Evolutionary conservation across 2,888 invertebrate genomes (phyloP), one percentile per base, ranked within the genome.

Genomic region (Aelia acuminata): DNA sequence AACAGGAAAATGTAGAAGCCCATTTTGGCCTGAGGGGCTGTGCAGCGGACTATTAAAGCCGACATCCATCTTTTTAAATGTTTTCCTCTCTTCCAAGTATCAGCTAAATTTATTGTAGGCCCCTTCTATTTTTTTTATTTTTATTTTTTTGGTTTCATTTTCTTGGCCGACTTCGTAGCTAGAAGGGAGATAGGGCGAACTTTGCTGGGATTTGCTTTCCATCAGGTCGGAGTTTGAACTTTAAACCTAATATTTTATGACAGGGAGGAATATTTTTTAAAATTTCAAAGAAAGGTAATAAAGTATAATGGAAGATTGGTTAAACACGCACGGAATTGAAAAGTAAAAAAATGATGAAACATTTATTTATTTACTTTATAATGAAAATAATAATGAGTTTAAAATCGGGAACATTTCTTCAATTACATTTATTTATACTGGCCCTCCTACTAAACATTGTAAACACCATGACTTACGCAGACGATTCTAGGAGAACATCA

Each of bases 21-120:
- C 57, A 26, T 57, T 57, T 26, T 26, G 57, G 63, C 63, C 63
- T 35, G 4, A 35, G 63, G 57, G 57, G 31, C 63, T 35, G 18
- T 70, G 35, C 31, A 70, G 63, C 35, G 20, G 63, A 35, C 63
- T 70, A 70, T 70, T 70, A 70, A 70, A 70, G 3, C 63, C 63
- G 18, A 20, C 63, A 70, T 70, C 35, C 63, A 70, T 70, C 63
- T 70, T 70, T 70, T 70, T 70, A 70, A 70, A 70, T 70, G 63
- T 70, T 70, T 70, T 31, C 63, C 63, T 70, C 63, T 35, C 63
- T 70, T 35, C 63, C 63, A 70, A 70, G 63, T 70, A 18, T 70
- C 63, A 70, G 63, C 20, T 18, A 70, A 70, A 70, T 70, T 70
- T 70, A 70, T 70, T 7, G 63, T 70, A 70, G 63, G 63, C 63